Percentiles rank a stretch among this genome's conserved stretches.
These are phyloP conservation scores for Pagrus major DNA, from an alignment of 2,113 vertebrate genomes.

Conservation along the genomic window DNA sequence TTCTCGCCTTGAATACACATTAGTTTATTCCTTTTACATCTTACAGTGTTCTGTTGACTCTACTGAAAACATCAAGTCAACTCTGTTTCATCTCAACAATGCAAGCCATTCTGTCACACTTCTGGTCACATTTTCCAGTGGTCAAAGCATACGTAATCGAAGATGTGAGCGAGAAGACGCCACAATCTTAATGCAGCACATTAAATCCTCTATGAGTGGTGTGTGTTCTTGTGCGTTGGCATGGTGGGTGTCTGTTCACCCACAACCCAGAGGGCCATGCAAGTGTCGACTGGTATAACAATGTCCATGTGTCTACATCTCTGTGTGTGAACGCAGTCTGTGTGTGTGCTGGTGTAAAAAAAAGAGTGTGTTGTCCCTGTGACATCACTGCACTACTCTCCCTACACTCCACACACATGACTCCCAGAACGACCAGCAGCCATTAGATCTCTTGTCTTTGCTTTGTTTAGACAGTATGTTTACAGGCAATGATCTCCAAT, in stretches of 20 bases:
- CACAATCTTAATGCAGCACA: slow-evolving; percentile 5
- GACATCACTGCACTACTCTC: slow-evolving; percentile 25
- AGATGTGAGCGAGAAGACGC: not conserved
- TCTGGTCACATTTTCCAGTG: not conserved
- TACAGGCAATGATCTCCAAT: not conserved
- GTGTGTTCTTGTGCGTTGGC: not conserved
- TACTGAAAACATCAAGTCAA: not conserved
- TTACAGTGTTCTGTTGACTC: not conserved
- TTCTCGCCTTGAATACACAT: not conserved
- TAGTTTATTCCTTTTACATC: not conserved
- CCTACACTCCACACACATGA: not conserved
- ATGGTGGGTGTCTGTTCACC: not conserved
- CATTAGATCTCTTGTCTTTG: not conserved
- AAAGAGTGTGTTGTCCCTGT: slow-evolving; percentile 57
- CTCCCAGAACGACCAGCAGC: not conserved
- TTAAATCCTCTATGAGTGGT: not conserved
- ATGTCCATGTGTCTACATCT: slow-evolving; percentile 1
- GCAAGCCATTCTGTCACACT: not conserved
- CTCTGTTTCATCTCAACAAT: not conserved
- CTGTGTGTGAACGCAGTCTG: not conserved
- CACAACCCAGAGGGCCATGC: not conserved
- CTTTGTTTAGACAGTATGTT: not conserved
- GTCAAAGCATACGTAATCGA: slow-evolving; percentile 32
- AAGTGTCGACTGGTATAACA: slow-evolving; percentile 22
- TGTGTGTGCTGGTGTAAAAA: slow-evolving; percentile 19